Evolutionary conservation across 2,888 invertebrate species (phyloP), one percentile per base, ranked within the genome.

Genomic region (Drosophila glabriapex): DNA sequence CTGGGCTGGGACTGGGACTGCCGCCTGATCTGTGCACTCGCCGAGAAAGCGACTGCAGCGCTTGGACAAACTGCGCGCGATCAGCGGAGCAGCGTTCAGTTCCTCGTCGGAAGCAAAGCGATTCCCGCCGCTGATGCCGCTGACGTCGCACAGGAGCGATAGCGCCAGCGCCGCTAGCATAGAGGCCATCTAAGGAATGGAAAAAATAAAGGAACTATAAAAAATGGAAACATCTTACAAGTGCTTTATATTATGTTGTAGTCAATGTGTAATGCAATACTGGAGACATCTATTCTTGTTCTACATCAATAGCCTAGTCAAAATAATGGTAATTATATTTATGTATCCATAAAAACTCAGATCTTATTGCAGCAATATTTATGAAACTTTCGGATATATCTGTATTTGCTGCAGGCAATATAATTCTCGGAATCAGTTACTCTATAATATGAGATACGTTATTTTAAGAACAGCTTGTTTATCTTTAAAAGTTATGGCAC

Each of bases 141-240:
- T 75, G 60, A 72, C 58, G 33, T 77, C 58, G 73, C 66, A 61
- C 33, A 71, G 69, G 73, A 86, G 79, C 73, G 79, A 62, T 67
- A 83, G 70, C 71, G 76, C 77, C 70, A 90, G 64, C 69, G 89
- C 83, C 53, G 86, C 79, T 50, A 82, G 67, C 66, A 83, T 74
- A 80, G 70, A 54, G 61, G 80, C 64, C 73, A 81, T 68, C 90
- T 90, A 16, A 5, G 10, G 2, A 16, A 16, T 16, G 1, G 46
- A 0, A 35, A 33, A 25, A 7, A 46, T 25, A 9, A 2, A 25
- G 12, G 3, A 39, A 29, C 29, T 28, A 7, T 22, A 29, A 1
- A 12, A 50, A 1, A 29, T 10, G 10, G 29, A 19, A 28, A 29
- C 10, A 29, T 19, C 6, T 2, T 14, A 7, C 22, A 43, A 22